Conservation (phyloP, 2,888 invertebrate species). For the Gasteruption jaculator region DNA sequence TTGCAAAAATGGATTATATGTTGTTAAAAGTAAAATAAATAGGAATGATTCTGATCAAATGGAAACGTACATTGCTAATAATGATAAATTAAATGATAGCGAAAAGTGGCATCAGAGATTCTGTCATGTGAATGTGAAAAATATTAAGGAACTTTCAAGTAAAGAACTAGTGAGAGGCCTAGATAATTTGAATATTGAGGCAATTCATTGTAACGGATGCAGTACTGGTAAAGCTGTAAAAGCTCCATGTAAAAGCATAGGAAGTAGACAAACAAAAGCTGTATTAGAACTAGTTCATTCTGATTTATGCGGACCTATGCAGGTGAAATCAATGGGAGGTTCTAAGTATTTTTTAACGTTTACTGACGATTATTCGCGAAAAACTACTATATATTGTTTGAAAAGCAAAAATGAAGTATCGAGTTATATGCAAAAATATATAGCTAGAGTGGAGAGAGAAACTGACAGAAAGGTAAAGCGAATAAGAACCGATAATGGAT, state of each 20-base stretch:
- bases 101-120: constrained; percentile 14
- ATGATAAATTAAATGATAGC: neutral
- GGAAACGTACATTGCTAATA: no score
- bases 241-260: constrained; percentile 1
- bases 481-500: constrained; percentile 9
- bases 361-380: constrained; percentile 11
- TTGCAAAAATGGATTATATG: no score
- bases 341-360: constrained; percentile 7
- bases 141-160: neutral
- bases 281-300: constrained; percentile 9
- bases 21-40: no score
- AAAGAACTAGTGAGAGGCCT: constrained; percentile 5
- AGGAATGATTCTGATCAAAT: no score
- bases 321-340: constrained; percentile 6
- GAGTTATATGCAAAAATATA: neutral
- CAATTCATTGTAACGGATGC: constrained; percentile 1
- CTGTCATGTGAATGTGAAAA: constrained; percentile 3
- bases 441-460: constrained; percentile 8
- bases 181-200: neutral
- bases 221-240: constrained; percentile 2
- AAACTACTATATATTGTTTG: constrained; percentile 7
- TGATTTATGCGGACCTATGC: constrained; percentile 7
- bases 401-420: constrained; percentile 6
- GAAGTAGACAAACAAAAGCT: neutral
- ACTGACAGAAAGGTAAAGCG: constrained; percentile 4